phyloP scores from a whole-genome alignment of 2,888 invertebrate genomes.

The Colletes collaris region DNA sequence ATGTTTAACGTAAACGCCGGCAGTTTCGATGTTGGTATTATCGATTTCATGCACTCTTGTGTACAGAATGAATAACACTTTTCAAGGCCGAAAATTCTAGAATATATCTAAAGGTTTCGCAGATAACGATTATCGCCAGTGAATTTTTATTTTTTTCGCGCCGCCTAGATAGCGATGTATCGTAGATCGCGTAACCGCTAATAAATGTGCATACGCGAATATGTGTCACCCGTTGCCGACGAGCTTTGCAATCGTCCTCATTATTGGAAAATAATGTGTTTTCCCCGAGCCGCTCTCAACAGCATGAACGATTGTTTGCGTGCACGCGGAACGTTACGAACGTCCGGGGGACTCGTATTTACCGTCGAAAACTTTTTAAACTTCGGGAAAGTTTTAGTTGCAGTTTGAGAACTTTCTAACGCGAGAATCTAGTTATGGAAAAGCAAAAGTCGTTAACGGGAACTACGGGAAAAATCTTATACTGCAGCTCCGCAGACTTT shows the following conservation, averaged over 20 bases:
- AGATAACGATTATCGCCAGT: constrained; percentile 68
- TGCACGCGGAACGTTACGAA: not conserved
- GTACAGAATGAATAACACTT: constrained; percentile 14
- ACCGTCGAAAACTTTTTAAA: not conserved
- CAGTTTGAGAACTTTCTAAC: not conserved
- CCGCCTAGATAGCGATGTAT: constrained; percentile 52
- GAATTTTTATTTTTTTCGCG: constrained; percentile 53
- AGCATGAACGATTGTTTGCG: constrained; percentile 11
- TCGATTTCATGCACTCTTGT: not conserved
- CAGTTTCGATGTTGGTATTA: not conserved
- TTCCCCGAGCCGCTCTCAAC: not conserved
- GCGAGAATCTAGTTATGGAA: constrained; percentile 3
- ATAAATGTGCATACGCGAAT: constrained; percentile 37
- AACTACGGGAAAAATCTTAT: not conserved
- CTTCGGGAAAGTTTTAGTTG: not conserved
- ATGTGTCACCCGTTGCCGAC: constrained; percentile 19
- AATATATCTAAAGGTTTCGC: constrained; percentile 61
- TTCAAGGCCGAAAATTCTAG: constrained; percentile 55
- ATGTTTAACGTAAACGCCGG: not conserved
- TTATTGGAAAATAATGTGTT: constrained; percentile 26
- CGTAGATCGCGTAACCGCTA: constrained; percentile 29
- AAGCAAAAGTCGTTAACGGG: not conserved
- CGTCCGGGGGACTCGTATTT: not conserved
- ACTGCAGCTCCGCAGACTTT: not conserved
- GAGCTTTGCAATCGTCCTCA: constrained; percentile 15